Evolutionary conservation across 2,888 invertebrate genomes (phyloP).

Genomic region (Apantesis nais): DNA sequence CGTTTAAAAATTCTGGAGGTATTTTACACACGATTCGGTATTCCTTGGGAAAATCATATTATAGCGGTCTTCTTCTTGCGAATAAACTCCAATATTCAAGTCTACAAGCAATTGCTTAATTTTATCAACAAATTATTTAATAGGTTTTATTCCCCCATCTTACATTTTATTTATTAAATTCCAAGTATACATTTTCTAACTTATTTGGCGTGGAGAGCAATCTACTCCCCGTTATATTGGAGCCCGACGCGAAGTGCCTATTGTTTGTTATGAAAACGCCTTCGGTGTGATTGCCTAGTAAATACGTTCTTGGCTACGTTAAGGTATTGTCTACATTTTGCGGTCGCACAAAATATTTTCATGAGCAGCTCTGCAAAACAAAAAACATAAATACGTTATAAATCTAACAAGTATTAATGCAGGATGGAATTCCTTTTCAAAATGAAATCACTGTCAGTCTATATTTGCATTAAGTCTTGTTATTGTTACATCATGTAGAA

Average conservation of each 20-base stretch:
- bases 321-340: slow-evolving; percentile 35
- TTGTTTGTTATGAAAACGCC: slow-evolving; percentile 62
- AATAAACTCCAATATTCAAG: not conserved
- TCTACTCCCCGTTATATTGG: slow-evolving; percentile 48
- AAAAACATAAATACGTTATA: slow-evolving; percentile 12
- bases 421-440: not conserved
- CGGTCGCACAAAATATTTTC: slow-evolving; percentile 30
- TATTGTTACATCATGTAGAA: not conserved
- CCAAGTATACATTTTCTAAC: slow-evolving; percentile 48
- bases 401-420: slow-evolving; percentile 21
- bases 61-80: not conserved
- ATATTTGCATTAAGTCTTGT: not conserved
- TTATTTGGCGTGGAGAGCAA: slow-evolving; percentile 52
- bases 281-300: slow-evolving; percentile 49
- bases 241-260: slow-evolving; percentile 42
- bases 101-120: not conserved
- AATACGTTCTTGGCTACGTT: slow-evolving; percentile 38
- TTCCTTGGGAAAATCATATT: not conserved
- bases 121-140: not conserved
- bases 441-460: not conserved
- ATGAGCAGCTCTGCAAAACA: slow-evolving; percentile 22
- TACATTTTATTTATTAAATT: slow-evolving; percentile 23
- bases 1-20: not conserved
- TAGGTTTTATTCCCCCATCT: not conserved
- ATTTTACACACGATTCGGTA: not conserved